phyloP scores from a whole-genome alignment of 1,140 invertebrate genomes.

The Delia radicum region DNA sequence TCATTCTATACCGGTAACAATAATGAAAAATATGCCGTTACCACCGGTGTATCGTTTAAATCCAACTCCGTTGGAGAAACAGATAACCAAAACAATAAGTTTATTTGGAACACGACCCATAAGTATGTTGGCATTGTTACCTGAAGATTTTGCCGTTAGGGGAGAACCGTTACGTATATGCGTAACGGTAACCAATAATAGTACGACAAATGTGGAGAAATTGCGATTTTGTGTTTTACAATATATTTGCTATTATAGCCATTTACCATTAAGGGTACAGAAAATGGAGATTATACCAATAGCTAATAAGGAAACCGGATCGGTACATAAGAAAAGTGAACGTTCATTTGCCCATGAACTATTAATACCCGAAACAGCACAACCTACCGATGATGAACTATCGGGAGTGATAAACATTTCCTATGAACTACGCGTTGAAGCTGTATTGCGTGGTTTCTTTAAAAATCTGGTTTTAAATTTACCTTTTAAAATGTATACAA shows the following conservation, averaged over 20 bases:
- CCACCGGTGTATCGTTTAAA: slow-evolving; percentile 35
- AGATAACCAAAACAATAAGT: slow-evolving; percentile 52
- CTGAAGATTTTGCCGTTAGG: slow-evolving; percentile 45
- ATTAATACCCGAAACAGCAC: slow-evolving; percentile 42
- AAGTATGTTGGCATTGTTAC: slow-evolving; percentile 44
- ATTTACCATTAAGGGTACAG: slow-evolving; percentile 42
- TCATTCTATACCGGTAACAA: slow-evolving; percentile 45
- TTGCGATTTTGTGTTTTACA: slow-evolving; percentile 47
- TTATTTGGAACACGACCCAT: slow-evolving; percentile 51
- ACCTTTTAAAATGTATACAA: slow-evolving; percentile 48
- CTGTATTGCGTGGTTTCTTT: slow-evolving; percentile 50
- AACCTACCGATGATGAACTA: slow-evolving; percentile 42
- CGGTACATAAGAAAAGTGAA: slow-evolving; percentile 51
- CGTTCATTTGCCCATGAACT: slow-evolving; percentile 52
- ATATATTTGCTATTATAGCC: slow-evolving; percentile 49
- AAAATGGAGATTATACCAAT: slow-evolving; percentile 48
- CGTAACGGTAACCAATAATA: slow-evolving; percentile 50
- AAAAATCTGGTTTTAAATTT: slow-evolving; percentile 51
- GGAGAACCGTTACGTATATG: slow-evolving; percentile 50
- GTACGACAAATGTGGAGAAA: slow-evolving; percentile 51
- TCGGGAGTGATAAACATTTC: slow-evolving; percentile 50
- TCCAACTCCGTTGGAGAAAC: slow-evolving; percentile 45
- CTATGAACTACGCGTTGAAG: slow-evolving; percentile 50
- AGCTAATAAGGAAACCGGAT: slow-evolving; percentile 49
- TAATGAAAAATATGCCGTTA: slow-evolving; percentile 46